Conservation (phyloP, 2,113 vertebrate genomes). For the Casuarius casuarius region DNA sequence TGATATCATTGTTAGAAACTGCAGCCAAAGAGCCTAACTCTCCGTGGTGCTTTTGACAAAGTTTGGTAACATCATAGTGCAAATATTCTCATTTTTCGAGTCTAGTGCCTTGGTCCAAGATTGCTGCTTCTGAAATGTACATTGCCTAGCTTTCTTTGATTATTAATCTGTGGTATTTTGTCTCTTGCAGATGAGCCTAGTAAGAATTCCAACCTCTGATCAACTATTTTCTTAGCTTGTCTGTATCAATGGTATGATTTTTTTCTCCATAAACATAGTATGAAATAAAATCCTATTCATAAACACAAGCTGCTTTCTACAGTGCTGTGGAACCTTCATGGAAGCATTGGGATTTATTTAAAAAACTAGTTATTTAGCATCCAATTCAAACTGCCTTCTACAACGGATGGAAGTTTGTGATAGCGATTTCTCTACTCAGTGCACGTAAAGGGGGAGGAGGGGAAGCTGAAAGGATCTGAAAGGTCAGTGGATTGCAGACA, state of each 20-base stretch:
- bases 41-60: not conserved
- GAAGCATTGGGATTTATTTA: not conserved
- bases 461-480: not conserved
- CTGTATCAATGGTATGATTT: not conserved
- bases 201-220: not conserved
- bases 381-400: not conserved
- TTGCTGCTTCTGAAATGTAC: not conserved
- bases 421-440: not conserved
- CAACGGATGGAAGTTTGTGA: not conserved
- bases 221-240: not conserved
- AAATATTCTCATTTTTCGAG: not conserved
- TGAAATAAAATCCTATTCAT: not conserved
- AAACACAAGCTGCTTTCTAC: not conserved
- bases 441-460: not conserved
- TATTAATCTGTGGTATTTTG: not conserved
- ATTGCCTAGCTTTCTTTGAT: not conserved
- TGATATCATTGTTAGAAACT: not conserved
- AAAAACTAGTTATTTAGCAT: not conserved
- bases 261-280: not conserved
- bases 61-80: not conserved
- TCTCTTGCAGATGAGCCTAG: not conserved
- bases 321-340: not conserved
- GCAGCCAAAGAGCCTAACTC: not conserved
- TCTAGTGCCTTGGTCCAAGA: not conserved
- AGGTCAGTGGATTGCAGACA: not conserved